A percentile compares a stretch with the other conserved stretches of the same genome.
Evolutionary conservation across 2,113 vertebrate genomes (phyloP).

Genomic region (Saguinus midas): DNA sequence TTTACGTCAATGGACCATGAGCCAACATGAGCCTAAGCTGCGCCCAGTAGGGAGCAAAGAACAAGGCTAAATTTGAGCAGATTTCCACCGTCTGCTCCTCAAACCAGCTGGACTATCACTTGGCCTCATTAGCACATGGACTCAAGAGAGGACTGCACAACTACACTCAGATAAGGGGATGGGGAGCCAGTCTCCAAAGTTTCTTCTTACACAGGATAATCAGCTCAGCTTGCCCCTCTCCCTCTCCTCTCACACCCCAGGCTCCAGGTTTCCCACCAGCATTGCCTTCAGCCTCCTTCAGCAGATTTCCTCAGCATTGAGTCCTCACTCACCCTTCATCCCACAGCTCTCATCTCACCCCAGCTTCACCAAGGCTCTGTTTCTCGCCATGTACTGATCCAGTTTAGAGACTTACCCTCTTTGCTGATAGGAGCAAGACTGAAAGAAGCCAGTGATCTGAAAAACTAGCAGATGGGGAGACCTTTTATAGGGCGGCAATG

Average conservation of each 20-base stretch:
- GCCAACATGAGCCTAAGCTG: not conserved
- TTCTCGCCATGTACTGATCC: not conserved
- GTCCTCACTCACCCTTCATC: not conserved
- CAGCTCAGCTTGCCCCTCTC: not conserved
- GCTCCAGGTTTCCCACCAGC: not conserved
- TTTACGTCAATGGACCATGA: not conserved
- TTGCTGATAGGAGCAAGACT: not conserved
- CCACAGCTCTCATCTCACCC: not conserved
- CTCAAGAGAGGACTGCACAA: not conserved
- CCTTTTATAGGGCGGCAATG: conserved; percentile 73
- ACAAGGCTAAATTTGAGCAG: not conserved
- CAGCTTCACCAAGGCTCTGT: not conserved
- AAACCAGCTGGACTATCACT: too few relatives aligned
- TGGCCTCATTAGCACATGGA: not conserved
- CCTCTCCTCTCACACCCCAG: not conserved
- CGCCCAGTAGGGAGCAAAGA: not conserved
- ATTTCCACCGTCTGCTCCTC: not conserved
- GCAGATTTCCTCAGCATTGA: accelerated
- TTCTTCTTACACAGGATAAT: not conserved
- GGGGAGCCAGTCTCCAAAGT: not conserved
- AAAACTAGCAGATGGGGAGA: not conserved
- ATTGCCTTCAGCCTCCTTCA: not conserved
- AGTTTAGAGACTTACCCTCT: conserved; percentile 55
- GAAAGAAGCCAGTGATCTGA: conserved; percentile 62
- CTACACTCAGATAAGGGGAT: not conserved